phyloP scores from a whole-genome alignment of 1,140 invertebrate genomes.

The Ceratosolen solmsi region DNA sequence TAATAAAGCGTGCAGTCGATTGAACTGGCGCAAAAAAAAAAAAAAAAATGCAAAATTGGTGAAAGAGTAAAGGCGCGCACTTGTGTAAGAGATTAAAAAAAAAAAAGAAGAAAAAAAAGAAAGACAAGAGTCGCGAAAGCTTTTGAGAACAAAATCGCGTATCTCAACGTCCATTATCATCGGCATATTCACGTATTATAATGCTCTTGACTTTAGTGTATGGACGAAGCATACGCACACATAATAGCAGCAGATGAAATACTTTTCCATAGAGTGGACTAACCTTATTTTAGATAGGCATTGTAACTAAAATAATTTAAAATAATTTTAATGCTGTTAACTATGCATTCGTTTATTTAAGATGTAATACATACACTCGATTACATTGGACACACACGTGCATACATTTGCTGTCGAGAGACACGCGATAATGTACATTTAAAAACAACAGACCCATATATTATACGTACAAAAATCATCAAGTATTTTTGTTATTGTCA shows the following conservation, averaged over 20 bases:
- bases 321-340: not conserved
- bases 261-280: not conserved
- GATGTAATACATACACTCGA: not conserved
- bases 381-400: not conserved
- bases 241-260: not conserved
- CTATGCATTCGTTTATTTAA: not conserved
- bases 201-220: conserved; percentile 7
- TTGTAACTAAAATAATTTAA: not conserved
- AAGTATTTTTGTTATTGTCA: too few relatives aligned
- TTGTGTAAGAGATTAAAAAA: conserved; percentile 32
- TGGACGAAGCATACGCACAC: conserved; percentile 47
- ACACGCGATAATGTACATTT: too few relatives aligned
- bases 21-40: conserved; percentile 1
- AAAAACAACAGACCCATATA: too few relatives aligned
- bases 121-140: conserved; percentile 34
- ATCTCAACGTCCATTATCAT: conserved; percentile 67
- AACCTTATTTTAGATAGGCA: not conserved
- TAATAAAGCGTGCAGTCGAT: conserved; percentile 18
- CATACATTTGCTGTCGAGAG: too few relatives aligned
- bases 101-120: conserved; percentile 44
- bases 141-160: conserved; percentile 58
- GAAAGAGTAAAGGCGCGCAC: not conserved
- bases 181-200: conserved; percentile 53
- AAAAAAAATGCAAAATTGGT: conserved; percentile 32
- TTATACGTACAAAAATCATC: too few relatives aligned